Evolutionary conservation across 2,113 vertebrate genomes (phyloP).

Genomic region (Chitala chitala): DNA sequence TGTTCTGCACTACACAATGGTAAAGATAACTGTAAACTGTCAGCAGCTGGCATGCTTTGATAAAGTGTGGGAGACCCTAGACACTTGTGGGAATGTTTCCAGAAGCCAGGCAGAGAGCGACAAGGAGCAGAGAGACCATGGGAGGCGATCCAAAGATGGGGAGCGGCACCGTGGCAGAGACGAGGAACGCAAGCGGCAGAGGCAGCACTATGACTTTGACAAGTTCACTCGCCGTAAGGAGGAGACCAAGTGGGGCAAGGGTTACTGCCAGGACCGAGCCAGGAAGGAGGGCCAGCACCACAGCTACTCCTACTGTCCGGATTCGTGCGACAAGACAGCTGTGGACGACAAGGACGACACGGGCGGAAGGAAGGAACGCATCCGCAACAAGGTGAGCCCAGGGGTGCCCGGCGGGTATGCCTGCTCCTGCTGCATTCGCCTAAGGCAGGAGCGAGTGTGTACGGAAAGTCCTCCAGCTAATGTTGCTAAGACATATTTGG

Average conservation of each 20-base stretch:
- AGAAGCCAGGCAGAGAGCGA: slow-evolving; percentile 81
- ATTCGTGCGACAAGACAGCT: slow-evolving; percentile 72
- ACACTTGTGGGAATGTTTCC: slow-evolving; percentile 19
- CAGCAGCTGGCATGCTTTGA: neutral
- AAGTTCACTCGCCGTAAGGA: slow-evolving; percentile 80
- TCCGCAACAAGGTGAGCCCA: slow-evolving; percentile 85
- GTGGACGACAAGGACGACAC: slow-evolving; percentile 80
- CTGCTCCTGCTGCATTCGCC: neutral
- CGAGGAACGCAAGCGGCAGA: slow-evolving; percentile 78
- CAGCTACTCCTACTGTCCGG: slow-evolving; percentile 64
- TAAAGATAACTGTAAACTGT: neutral
- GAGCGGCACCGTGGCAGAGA: slow-evolving; percentile 69
- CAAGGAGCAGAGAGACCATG: slow-evolving; percentile 77
- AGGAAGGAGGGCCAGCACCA: slow-evolving; percentile 81
- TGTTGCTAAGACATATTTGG: neutral
- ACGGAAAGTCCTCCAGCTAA: neutral
- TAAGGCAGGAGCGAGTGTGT: neutral
- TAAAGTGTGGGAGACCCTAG: neutral
- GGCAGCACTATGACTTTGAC: slow-evolving; percentile 79
- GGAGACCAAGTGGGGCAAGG: slow-evolving; percentile 86
- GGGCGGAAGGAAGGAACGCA: slow-evolving; percentile 78
- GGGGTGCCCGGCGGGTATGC: neutral
- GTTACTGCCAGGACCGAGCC: slow-evolving; percentile 77
- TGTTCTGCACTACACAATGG: too few species aligned
- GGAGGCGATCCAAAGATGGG: slow-evolving; percentile 74